These are phyloP conservation scores for Pelochelys cantorii DNA, from an alignment of 2,797 vertebrate genomes.

Conservation along the genomic window DNA sequence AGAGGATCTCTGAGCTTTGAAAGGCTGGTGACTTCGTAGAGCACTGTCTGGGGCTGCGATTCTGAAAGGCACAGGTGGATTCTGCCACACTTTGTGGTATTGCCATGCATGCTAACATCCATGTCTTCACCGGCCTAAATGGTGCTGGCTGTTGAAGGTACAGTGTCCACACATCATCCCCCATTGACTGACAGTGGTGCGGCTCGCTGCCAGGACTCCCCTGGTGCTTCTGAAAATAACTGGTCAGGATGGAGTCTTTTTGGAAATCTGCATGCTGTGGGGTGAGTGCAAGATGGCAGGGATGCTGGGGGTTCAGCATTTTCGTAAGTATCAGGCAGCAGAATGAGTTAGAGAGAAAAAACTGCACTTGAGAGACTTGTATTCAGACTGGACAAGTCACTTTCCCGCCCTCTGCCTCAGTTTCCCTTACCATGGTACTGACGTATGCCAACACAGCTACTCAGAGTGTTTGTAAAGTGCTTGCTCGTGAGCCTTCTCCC, in stretches of 20 bases:
- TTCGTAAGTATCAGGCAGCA: background rate
- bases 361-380: background rate
- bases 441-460: background rate
- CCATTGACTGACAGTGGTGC: background rate
- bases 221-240: background rate
- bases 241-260: background rate
- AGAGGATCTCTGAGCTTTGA: background rate
- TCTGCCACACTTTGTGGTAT: background rate
- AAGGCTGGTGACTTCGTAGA: background rate
- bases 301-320: background rate
- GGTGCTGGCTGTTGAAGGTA: background rate
- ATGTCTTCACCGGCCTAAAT: background rate
- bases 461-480: background rate
- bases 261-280: accelerated
- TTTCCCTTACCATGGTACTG: accelerated
- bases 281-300: background rate
- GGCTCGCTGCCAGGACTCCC: background rate
- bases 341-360: background rate
- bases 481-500: background rate
- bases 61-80: background rate
- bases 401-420: background rate
- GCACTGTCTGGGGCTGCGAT: background rate
- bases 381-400: background rate
- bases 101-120: background rate
- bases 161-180: background rate